Conservation (phyloP, 2,113 vertebrate genomes). For the Felis chaus region DNA sequence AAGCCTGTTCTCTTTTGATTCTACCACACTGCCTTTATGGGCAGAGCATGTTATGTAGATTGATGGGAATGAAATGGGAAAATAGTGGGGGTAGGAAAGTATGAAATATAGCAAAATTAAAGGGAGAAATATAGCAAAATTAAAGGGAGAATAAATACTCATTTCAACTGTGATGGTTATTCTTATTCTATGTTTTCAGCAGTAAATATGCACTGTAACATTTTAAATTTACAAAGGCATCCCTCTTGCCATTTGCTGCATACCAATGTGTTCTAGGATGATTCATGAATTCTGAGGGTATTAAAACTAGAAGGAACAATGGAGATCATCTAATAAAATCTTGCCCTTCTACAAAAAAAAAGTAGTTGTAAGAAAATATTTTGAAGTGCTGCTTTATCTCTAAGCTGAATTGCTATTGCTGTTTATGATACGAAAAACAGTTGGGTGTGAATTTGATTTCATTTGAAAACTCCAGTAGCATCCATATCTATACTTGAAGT, state of each 20-base stretch:
- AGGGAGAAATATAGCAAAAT: background rate
- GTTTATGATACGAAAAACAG: background rate
- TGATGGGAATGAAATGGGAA: background rate
- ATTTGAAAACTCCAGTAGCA: background rate
- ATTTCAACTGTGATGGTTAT: background rate
- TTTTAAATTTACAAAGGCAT: constrained; percentile 45
- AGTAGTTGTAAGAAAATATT: background rate
- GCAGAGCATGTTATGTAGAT: background rate
- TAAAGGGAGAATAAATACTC: constrained; percentile 35
- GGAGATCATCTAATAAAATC: background rate
- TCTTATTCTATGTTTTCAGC: background rate
- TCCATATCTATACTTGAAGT: background rate
- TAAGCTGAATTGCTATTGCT: background rate
- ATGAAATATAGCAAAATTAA: background rate
- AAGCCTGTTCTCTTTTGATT: background rate
- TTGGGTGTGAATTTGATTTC: background rate
- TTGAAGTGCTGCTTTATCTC: background rate
- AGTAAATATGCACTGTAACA: background rate
- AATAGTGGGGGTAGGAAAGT: background rate
- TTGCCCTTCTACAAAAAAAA: background rate
- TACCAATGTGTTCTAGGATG: background rate
- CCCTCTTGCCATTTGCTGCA: background rate
- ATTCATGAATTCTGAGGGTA: background rate
- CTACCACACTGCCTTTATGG: background rate
- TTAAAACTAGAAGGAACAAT: background rate